phyloP scores from a whole-genome alignment of 2,888 invertebrate genomes.

The Agrochola litura region DNA sequence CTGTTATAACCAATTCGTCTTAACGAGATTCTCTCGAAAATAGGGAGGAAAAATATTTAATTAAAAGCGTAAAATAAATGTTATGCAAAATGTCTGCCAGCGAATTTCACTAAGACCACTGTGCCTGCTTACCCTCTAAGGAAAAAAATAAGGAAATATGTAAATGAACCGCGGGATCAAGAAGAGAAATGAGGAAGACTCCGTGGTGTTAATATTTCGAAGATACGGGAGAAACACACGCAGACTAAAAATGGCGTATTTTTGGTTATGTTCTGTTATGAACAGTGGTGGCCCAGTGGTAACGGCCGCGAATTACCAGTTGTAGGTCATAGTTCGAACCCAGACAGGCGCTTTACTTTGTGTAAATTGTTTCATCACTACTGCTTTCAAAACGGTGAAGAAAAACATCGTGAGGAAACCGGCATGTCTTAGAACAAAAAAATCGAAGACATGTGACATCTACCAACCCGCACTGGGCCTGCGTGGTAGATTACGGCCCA shows the following conservation, averaged over 20 bases:
- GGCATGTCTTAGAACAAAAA: too few relatives aligned
- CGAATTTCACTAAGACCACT: constrained; percentile 36
- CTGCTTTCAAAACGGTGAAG: too few relatives aligned
- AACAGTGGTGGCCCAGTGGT: too few relatives aligned
- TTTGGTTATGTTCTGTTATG: constrained; percentile 15
- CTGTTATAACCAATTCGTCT: constrained; percentile 21
- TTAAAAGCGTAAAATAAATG: constrained; percentile 45
- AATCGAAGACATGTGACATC: too few relatives aligned
- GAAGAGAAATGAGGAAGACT: constrained; percentile 42
- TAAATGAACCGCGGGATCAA: constrained; percentile 39
- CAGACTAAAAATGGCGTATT: constrained; percentile 23
- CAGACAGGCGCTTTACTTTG: too few relatives aligned
- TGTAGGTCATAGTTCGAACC: too few relatives aligned
- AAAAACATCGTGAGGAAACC: too few relatives aligned
- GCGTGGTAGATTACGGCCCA: too few relatives aligned
- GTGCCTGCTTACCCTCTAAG: constrained; percentile 41
- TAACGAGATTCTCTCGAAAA: constrained; percentile 5
- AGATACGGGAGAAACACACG: constrained; percentile 20
- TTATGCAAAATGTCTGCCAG: constrained; percentile 36
- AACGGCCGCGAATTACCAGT: too few relatives aligned
- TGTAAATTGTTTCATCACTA: too few relatives aligned
- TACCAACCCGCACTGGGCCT: too few relatives aligned
- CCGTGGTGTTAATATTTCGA: constrained; percentile 47
- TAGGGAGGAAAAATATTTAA: constrained; percentile 51
- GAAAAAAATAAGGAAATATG: constrained; percentile 60